A percentile compares a stretch with the other conserved stretches of the same genome.
These are phyloP conservation scores for Trachelus tabidus DNA, from an alignment of 2,888 invertebrate species.

Conservation along the genomic window DNA sequence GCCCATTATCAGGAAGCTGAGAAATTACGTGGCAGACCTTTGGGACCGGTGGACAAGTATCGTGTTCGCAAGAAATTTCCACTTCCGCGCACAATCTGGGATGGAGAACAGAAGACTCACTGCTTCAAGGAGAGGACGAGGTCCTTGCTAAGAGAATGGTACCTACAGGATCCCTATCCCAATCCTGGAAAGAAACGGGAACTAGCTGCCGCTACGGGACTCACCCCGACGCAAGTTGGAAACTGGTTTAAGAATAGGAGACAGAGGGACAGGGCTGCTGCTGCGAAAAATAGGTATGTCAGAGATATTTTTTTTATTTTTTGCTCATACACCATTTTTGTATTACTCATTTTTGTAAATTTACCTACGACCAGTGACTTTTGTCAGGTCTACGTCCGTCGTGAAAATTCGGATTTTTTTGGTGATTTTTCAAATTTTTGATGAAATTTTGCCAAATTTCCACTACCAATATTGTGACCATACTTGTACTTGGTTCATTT, in stretches of 20 bases:
- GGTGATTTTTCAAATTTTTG: no score
- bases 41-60: conserved; percentile 95
- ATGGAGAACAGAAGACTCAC: conserved; percentile 95
- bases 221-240: conserved; percentile 93
- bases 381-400: not conserved
- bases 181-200: conserved; percentile 94
- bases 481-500: not conserved
- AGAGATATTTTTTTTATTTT: not conserved
- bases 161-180: conserved; percentile 96
- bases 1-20: conserved; percentile 95
- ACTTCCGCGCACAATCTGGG: conserved; percentile 92
- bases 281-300: conserved; percentile 95
- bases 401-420: not conserved
- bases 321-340: not conserved
- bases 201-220: conserved; percentile 88
- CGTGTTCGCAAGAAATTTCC: conserved; percentile 94
- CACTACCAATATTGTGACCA: not conserved
- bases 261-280: conserved; percentile 89
- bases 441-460: no score
- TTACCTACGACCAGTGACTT: not conserved
- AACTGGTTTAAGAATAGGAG: conserved; percentile 94
- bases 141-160: conserved; percentile 96
- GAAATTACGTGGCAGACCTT: conserved; percentile 86
- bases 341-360: not conserved
- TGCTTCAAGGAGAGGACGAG: conserved; percentile 97